Conservation (phyloP, 2,888 invertebrate species). For the Thumatha senex region DNA sequence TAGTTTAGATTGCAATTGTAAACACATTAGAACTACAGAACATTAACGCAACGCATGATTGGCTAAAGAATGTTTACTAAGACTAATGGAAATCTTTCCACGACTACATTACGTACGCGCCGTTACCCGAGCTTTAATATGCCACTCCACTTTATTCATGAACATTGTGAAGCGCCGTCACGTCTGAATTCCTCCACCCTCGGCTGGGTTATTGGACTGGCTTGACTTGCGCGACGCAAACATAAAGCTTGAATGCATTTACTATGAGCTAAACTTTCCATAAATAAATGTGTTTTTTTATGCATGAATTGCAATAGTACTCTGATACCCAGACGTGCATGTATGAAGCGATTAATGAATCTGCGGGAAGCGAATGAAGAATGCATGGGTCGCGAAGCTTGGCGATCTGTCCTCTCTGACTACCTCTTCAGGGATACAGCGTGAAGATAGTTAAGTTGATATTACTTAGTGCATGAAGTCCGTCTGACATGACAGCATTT, state of each 20-base stretch:
- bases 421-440: no score
- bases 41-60: slow-evolving; percentile 25
- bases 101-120: slow-evolving; percentile 30
- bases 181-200: slow-evolving; percentile 35
- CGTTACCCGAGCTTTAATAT: slow-evolving; percentile 35
- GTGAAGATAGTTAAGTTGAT: no score
- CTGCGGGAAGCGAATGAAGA: no score
- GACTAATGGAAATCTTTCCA: slow-evolving; percentile 38
- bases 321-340: no score
- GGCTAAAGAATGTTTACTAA: slow-evolving; percentile 24
- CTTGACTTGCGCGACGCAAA: slow-evolving; percentile 21
- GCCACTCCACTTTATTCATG: slow-evolving; percentile 38
- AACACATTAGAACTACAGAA: neutral
- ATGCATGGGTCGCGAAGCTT: no score
- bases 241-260: neutral
- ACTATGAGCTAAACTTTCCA: neutral
- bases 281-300: neutral
- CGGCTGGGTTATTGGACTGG: slow-evolving; percentile 34
- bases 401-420: no score
- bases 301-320: no score
- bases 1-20: no score
- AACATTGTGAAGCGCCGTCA: slow-evolving; percentile 25
- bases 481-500: no score
- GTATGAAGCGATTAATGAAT: no score
- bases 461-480: no score